Evolutionary conservation across 2,888 invertebrate genomes (phyloP), one percentile per base, ranked within the genome.

Genomic region (Tinea semifulvella): DNA sequence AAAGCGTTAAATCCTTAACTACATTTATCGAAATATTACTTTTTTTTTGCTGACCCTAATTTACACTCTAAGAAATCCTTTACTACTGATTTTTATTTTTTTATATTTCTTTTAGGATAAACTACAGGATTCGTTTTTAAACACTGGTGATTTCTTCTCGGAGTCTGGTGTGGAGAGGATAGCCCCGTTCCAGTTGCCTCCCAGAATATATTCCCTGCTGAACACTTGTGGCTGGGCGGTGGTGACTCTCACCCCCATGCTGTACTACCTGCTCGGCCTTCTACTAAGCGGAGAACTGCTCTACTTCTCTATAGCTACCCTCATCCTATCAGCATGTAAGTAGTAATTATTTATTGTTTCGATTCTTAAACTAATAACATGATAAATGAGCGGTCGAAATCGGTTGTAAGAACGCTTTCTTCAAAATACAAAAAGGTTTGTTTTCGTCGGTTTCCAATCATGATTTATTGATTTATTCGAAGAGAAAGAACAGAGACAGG

Each of bases 111-210:
- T 70, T 8, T 66, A 89, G 89, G 91, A 91, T 63, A 85, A 85
- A 66, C 80, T 91, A 82, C 83, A 85, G 56, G 90, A 90, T 14
- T 90, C 90, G 48, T 91, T 90, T 61, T 53, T 84, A 13, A 82
- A 87, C 58, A 89, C 89, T 2, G 93, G 93, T 10, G 89, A 91
- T 65, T 94, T 91, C 68, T 92, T 92, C 65, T 72, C 84, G 43
- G 87, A 88, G 36, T 91, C 91, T 3, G 92, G 90, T 2, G 83
- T 91, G 4, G 79, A 85, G 51, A 83, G 85, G 56, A 73, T 87
- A 16, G 84, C 86, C 39, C 72, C 82, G 1, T 86, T 88, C 53
- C 67, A 71, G 42, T 57, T 86, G 17, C 65, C 83, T 6, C 85
- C 86, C 25, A 83, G 92, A 42, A 68, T 84, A 22, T 87, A 85